These are phyloP conservation scores for Dexiosoma caninum DNA, from an alignment of 2,888 invertebrate genomes.

Conservation along the genomic window DNA sequence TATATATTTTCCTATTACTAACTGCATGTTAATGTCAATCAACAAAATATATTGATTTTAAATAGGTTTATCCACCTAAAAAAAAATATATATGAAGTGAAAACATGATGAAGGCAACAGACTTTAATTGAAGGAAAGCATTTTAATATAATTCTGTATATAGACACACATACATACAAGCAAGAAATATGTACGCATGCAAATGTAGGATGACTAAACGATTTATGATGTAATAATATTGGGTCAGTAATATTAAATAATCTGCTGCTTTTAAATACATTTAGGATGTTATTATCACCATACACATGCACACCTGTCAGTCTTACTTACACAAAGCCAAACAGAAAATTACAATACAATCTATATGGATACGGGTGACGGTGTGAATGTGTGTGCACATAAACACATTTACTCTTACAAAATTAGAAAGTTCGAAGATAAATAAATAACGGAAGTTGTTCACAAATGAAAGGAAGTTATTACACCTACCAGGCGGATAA, in stretches of 20 bases:
- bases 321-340: background rate
- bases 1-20: too few relatives aligned
- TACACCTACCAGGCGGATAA: slow-evolving; percentile 53
- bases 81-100: background rate
- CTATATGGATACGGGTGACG: background rate
- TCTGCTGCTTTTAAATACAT: slow-evolving; percentile 6
- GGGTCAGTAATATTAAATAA: slow-evolving; percentile 62
- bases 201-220: slow-evolving; percentile 50
- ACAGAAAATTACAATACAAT: background rate
- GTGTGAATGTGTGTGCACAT: background rate
- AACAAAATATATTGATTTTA: slow-evolving; percentile 15
- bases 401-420: background rate
- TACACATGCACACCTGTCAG: background rate
- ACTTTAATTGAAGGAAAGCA: background rate
- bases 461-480: slow-evolving; percentile 55
- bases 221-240: slow-evolving; percentile 61
- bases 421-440: slow-evolving; percentile 48
- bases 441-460: slow-evolving; percentile 53
- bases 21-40: slow-evolving; percentile 27
- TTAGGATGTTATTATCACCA: background rate
- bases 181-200: background rate
- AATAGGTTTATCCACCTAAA: background rate
- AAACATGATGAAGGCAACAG: background rate
- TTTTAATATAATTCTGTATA: background rate
- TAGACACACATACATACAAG: background rate